Percentiles rank a stretch among this genome's conserved stretches.
Conservation (phyloP, 2,888 invertebrate genomes). For the Cremastinae sp. region DNA sequence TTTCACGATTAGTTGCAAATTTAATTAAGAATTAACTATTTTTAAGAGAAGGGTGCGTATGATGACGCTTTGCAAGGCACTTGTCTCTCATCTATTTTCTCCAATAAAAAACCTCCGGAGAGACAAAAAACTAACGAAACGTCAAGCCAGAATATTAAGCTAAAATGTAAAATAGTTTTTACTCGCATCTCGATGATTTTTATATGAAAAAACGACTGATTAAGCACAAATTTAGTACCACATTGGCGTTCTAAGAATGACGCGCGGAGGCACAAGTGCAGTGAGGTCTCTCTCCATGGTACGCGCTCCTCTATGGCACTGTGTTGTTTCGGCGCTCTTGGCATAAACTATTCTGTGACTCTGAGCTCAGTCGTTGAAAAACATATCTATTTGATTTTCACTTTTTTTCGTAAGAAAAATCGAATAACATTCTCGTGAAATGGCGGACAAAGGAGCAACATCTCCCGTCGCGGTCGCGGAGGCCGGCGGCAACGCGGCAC, state of each 20-base stretch:
- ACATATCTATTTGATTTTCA: neutral
- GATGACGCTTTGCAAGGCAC: conserved; percentile 15
- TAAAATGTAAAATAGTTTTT: neutral
- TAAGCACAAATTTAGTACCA: conserved; percentile 26
- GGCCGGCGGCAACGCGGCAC: conserved; percentile 37
- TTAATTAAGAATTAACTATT: conserved; percentile 35
- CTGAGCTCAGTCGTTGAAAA: neutral
- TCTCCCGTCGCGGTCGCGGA: conserved; percentile 44
- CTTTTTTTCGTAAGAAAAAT: neutral
- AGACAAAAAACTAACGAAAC: neutral
- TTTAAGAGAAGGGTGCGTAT: conserved; percentile 36
- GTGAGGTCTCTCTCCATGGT: conserved; percentile 58
- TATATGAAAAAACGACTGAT: conserved; percentile 8
- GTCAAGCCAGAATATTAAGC: conserved; percentile 1
- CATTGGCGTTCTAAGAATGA: neutral
- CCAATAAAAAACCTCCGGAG: neutral
- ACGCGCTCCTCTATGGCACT: conserved; percentile 45
- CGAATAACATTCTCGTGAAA: neutral
- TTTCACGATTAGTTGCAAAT: neutral
- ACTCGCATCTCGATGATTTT: neutral
- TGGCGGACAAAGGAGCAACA: conserved; percentile 42
- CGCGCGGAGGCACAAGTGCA: conserved; percentile 27
- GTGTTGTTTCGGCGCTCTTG: neutral
- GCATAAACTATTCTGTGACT: neutral
- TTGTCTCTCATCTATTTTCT: neutral